These are phyloP conservation scores for Centroberyx gerrardi DNA, from an alignment of 2,797 vertebrate species.

Conservation along the genomic window DNA sequence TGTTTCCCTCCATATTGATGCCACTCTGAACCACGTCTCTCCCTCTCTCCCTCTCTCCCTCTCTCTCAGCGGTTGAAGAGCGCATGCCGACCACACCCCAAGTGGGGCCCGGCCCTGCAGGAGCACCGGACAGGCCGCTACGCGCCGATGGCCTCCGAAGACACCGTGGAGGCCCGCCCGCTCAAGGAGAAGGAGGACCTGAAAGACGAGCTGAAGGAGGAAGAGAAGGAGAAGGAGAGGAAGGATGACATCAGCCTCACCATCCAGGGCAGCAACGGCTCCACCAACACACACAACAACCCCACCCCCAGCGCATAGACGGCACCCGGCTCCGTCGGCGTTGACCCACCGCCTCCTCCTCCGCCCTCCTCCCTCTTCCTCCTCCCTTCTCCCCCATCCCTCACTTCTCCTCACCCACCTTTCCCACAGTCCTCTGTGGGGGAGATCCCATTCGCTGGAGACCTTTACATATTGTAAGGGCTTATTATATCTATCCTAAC, in stretches of 20 bases:
- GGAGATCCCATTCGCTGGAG: conserved; percentile 86
- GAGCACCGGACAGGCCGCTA: conserved; percentile 97
- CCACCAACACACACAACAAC: conserved; percentile 89
- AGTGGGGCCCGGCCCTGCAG: conserved; percentile 94
- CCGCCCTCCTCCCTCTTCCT: conserved; percentile 50
- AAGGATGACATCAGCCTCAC: conserved; percentile 90
- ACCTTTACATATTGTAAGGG: conserved; percentile 93
- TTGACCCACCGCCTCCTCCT: conserved; percentile 35
- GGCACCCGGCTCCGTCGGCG: conserved; percentile 42
- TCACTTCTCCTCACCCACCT: conserved; percentile 65
- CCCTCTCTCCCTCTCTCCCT: conserved; percentile 5
- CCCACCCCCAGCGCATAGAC: conserved; percentile 95
- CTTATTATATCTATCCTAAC: conserved; percentile 89
- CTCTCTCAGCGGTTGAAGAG: conserved; percentile 92
- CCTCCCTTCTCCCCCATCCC: conserved; percentile 41
- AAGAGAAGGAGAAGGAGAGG: conserved; percentile 83
- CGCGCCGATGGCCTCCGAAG: conserved; percentile 83
- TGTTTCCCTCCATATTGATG: background rate
- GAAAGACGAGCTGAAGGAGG: conserved; percentile 78
- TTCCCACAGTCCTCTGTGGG: conserved; percentile 84
- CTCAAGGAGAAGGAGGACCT: conserved; percentile 84
- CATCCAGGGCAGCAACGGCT: conserved; percentile 94
- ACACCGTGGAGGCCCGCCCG: conserved; percentile 77
- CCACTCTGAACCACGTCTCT: background rate
- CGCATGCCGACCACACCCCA: conserved; percentile 90